Evolutionary conservation across 2,113 vertebrate genomes (phyloP).

Genomic region (Ammodytes marinus): DNA sequence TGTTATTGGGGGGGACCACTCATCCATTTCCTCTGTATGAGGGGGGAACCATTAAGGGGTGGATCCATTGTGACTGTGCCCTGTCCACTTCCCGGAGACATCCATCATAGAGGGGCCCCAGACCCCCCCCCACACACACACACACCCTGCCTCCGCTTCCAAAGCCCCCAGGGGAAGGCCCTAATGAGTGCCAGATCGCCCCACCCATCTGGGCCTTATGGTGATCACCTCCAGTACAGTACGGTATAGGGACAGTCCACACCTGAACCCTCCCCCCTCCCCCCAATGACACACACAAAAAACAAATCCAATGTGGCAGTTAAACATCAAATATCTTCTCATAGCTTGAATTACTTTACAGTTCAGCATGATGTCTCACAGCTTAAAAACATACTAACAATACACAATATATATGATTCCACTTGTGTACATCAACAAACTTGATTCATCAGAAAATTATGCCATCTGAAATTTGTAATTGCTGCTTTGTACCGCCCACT

Average conservation of each 20-base stretch:
- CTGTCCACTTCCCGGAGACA: constrained; percentile 85
- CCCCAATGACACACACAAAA: constrained; percentile 13
- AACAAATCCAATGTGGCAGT: neutral
- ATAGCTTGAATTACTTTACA: neutral
- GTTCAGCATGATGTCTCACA: neutral
- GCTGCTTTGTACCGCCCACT: neutral
- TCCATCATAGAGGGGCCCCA: constrained; percentile 81
- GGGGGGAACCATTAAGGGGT: constrained; percentile 77
- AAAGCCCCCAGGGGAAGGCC: constrained; percentile 69
- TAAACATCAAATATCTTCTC: neutral
- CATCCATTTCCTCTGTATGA: constrained; percentile 75
- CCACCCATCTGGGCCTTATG: constrained; percentile 82
- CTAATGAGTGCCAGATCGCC: constrained; percentile 84
- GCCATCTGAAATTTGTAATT: neutral
- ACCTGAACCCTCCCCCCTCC: constrained; percentile 72
- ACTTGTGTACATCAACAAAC: neutral
- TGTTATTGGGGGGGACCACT: constrained; percentile 57
- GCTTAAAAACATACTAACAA: neutral
- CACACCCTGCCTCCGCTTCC: constrained; percentile 13
- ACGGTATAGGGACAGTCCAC: constrained; percentile 54
- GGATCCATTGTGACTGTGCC: constrained; percentile 82
- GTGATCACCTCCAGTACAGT: constrained; percentile 78
- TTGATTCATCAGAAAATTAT: constrained; percentile 34
- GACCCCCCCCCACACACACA: constrained; percentile 12
- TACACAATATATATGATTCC: neutral